Evolutionary conservation across 1,140 invertebrate genomes (phyloP), one percentile per base, ranked within the genome.

Genomic region (Zaprionus inermis): DNA sequence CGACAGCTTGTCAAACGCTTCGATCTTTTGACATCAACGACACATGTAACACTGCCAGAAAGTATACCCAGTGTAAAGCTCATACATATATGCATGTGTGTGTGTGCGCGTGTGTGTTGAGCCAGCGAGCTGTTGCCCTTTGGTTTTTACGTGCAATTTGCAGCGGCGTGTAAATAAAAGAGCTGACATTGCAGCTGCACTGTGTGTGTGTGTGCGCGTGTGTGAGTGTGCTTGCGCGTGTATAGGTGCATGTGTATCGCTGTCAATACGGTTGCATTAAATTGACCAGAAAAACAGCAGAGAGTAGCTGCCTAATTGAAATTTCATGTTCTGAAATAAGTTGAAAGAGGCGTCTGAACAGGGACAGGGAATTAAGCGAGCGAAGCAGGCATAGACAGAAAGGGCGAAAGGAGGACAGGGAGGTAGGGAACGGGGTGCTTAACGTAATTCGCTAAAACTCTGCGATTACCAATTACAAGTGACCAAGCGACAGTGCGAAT

Each of bases 261-360:
- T 76, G 76, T 44, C 68, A 76, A 76, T 83, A 79, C 73, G 77
- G 81, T 82, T 80, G 84, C 84, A 89, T 80, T 88, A 78, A 88
- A 88, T 88, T 84, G 84, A 89, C 80, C 84, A 89, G 84, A 84
- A 88, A 88, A 89, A 88, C 77, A 89, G 80, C 59, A 79, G 60
- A 65, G 76, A 74, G 72, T 75, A 76, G 81, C 68, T 73, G 84
- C 74, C 84, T 88, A 88, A 88, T 88, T 88, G 84, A 88, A 88
- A 89, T 88, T 89, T 89, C 84, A 88, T 88, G 84, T 88, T 86
- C 54, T 67, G 66, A 63, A 78, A 89, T 81, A 82, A 88, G 74
- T 84, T 64, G 68, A 56, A 44, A 64, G 61, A 41, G 60, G 18
- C 41, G 52, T 41, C 32, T 41, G 30, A 70, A 66, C 63, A 59